phyloP scores from a whole-genome alignment of 1,140 invertebrate genomes.

The Drosophila nigrodunni region DNA sequence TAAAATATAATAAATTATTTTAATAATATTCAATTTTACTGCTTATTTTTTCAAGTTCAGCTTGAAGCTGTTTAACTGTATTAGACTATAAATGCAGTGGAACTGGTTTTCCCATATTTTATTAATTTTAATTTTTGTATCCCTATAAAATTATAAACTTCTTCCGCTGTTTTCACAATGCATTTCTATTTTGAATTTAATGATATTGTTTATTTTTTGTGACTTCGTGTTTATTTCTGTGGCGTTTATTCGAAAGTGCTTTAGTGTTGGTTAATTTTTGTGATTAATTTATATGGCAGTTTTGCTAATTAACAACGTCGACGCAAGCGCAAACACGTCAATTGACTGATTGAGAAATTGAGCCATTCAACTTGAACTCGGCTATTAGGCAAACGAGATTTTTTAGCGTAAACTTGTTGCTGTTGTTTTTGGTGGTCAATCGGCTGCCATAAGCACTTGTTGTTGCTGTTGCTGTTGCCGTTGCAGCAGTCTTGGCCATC shows the following conservation, averaged over 20 bases:
- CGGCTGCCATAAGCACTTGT: conserved; percentile 6
- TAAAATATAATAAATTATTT: no score
- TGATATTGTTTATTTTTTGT: neutral
- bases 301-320: conserved; percentile 53
- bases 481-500: conserved; percentile 43
- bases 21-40: no score
- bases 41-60: neutral
- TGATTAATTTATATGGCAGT: conserved; percentile 46
- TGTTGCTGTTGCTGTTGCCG: conserved; percentile 10
- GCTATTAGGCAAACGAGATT: conserved; percentile 82
- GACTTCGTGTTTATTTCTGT: neutral
- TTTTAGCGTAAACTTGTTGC: conserved; percentile 39
- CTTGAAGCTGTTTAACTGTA: neutral
- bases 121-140: neutral
- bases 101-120: neutral
- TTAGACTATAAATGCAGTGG: neutral
- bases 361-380: conserved; percentile 81
- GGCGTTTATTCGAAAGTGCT: conserved; percentile 18
- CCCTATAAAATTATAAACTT: neutral
- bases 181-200: conserved; percentile 16
- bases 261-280: conserved; percentile 50
- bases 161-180: neutral
- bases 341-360: conserved; percentile 73
- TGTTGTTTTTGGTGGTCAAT: conserved; percentile 11
- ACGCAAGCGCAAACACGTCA: conserved; percentile 47